Evolutionary conservation across 1,140 invertebrate species (phyloP), one percentile per base, ranked within the genome.

Genomic region (Stratiolaelaps scimitus): DNA sequence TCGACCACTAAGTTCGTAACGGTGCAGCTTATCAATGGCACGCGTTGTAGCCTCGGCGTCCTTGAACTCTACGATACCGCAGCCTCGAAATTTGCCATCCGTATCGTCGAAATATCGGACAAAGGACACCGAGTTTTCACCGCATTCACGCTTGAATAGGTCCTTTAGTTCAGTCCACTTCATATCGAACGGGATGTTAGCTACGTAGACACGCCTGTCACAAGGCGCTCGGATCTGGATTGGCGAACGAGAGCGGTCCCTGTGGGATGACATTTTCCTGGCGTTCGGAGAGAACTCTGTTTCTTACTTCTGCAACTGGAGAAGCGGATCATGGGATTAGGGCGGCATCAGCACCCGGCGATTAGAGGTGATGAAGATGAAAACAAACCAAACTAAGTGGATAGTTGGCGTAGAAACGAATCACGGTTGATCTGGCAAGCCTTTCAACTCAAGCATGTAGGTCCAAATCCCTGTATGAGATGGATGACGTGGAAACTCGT

Each of bases 131-230:
- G 34, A 40, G 34, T 40, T 40, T 40, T 95, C 92, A 17, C 92
- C 92, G 72, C 97, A 89, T 78, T 85, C 81, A 70, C 81, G 83
- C 65, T 92, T 82, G 72, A 96, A 94, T 1, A 97, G 77, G 80
- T 96, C 93, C 77, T 98, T 94, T 89, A 71, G 26, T 28, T 68
- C 69, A 40, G 65, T 70, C 94, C 94, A 98, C 70, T 88, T 84
- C 75, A 87, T 89, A 73, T 98, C 93, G 75, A 94, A 98, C 0
- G 94, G 91, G 76, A 98, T 92, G 76, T 98, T 98, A 1, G 90
- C 92, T 60, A 98, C 87, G 76, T 94, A 95, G 67, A 97, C 83
- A 48, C 89, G 78, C 69, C 81, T 80, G 19, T 80, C 78, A 7
- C 73, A 72, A 44, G 73, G 69, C 28, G 79, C 79, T 43, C 79